phyloP scores from a whole-genome alignment of 1,140 invertebrate species.

The Rhagoletis zephyria region DNA sequence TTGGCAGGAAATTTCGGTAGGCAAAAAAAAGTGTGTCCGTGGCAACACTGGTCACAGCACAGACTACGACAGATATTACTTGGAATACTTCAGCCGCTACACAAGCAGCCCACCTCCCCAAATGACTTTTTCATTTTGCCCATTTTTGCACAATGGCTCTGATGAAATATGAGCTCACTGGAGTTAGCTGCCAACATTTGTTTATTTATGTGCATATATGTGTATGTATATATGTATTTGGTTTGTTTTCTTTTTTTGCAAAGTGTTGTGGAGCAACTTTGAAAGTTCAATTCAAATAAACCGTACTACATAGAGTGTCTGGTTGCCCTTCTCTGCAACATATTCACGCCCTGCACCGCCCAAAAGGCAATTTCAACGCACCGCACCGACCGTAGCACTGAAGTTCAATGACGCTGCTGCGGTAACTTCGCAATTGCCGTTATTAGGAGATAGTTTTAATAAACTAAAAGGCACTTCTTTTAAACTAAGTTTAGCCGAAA shows the following conservation, averaged over 20 bases:
- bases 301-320: not conserved
- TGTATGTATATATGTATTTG: not conserved
- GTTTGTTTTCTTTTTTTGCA: not conserved
- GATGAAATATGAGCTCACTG: constrained; percentile 29
- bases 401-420: constrained; percentile 39
- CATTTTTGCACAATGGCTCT: constrained; percentile 50
- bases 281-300: not conserved
- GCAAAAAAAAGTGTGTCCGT: too few relatives aligned
- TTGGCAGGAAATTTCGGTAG: too few relatives aligned
- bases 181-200: constrained; percentile 20
- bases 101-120: not conserved
- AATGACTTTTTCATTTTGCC: not conserved
- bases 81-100: not conserved
- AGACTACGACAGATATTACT: not conserved
- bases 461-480: not conserved
- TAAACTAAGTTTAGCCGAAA: not conserved
- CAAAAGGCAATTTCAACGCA: not conserved
- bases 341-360: not conserved
- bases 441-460: not conserved
- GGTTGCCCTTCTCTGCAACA: constrained; percentile 32
- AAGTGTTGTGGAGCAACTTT: not conserved
- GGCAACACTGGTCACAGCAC: not conserved
- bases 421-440: not conserved
- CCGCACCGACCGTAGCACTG: not conserved
- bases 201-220: not conserved